These are phyloP conservation scores for Mormyrus iriodes DNA, from an alignment of 2,113 vertebrate species.

Conservation along the genomic window DNA sequence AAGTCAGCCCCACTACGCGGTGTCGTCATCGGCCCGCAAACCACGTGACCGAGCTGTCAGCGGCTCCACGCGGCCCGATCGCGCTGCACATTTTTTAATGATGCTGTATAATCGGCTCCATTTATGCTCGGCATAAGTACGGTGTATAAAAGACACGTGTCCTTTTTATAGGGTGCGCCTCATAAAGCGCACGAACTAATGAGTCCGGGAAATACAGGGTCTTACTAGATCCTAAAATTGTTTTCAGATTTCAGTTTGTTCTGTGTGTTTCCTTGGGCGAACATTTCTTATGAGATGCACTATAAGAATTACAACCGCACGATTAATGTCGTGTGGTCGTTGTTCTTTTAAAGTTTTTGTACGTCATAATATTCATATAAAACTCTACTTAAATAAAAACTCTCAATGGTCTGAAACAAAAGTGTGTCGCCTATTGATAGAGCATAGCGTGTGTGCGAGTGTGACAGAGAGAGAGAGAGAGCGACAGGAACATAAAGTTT, in stretches of 20 bases:
- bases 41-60: conserved; percentile 20
- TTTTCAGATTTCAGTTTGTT: not conserved
- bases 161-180: not conserved
- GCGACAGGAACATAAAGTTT: not conserved
- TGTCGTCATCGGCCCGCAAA: conserved; percentile 28
- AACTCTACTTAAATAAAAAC: not conserved
- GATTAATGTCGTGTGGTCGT: not conserved
- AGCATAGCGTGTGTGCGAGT: not conserved
- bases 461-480: not conserved
- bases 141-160: not conserved
- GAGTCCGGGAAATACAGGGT: not conserved
- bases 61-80: not conserved
- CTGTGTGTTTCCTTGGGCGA: not conserved
- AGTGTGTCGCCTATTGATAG: not conserved
- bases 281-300: not conserved
- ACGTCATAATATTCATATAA: not conserved
- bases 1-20: conserved; percentile 8
- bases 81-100: not conserved
- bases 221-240: not conserved
- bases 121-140: not conserved
- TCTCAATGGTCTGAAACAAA: not conserved
- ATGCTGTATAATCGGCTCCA: not conserved
- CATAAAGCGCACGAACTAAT: not conserved
- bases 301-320: not conserved
- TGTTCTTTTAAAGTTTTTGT: not conserved